Base-by-base conservation (phyloP, 2,888 invertebrate species). In the Lasioglossum lativentre region DNA sequence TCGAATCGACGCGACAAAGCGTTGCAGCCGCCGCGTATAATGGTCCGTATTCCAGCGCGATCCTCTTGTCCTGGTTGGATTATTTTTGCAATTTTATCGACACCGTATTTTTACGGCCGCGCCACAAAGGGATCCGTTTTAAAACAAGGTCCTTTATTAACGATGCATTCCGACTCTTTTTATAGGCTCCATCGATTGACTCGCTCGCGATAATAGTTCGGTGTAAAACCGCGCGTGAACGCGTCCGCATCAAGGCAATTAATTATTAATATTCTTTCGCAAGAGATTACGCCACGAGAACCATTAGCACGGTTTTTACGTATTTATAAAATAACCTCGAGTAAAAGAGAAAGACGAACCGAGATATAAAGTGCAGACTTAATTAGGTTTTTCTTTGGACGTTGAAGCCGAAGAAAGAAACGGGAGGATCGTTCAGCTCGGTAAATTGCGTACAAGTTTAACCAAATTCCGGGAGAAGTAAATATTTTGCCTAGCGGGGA, bases 71-170 rank as follows among this genome's bases (percentile, higher is more conserved):
- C 23, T 70, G 40, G 5, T 40, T 23, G 70, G 40, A 70, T 70
- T 40, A 40, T 40, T 70, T 40, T 70, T 70, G n/a, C 38, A 40
- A 40, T 23, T 40, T 40, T 40, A 70, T 70, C 70, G 70, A n/a
- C 19, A 14, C 38, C 38, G n/a, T 40, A 70, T 40, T 40, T 70
- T 70, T 70, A 40, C 40, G 70, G 12, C 4, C 40, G 40, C 38
- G 40, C 38, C 23, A 23, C 68, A 70, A 70, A 40, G 40, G 38
- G 23, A 38, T 14, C 40, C 70, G n/a, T 70, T 70, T 40, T 70
- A 38, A 40, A 38, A 40, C 70, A 70, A 70, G 70, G 70, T n/a
- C 40, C 70, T 70, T 40, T 70, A 70, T 70, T 40, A 38, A 70
- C 70, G 40, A 40, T 12, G 40, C 2, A 70, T 40, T 40, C 38